Conservation (phyloP, 2,888 invertebrate genomes). For the Himalopsyche tibetana region DNA sequence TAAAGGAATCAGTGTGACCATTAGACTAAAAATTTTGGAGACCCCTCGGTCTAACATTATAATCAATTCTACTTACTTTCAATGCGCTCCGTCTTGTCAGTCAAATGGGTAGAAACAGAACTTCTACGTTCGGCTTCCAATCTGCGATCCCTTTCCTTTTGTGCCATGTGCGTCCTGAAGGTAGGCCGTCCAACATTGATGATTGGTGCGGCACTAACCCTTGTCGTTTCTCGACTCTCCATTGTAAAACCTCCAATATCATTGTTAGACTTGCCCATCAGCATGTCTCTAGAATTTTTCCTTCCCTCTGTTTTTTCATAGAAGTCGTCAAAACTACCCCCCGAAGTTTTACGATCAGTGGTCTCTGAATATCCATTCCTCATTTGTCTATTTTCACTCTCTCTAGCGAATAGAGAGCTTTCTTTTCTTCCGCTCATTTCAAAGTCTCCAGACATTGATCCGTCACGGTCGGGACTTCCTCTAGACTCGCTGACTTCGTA, state of each 20-base stretch:
- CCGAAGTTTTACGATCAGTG: conserved; percentile 58
- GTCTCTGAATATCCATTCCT: conserved; percentile 58
- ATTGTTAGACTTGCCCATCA: conserved; percentile 70
- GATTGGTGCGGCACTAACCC: conserved; percentile 72
- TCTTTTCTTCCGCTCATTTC: conserved; percentile 63
- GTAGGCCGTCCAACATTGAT: conserved; percentile 79
- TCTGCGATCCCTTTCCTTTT: conserved; percentile 79
- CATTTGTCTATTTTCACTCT: conserved; percentile 56
- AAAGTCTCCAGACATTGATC: conserved; percentile 76
- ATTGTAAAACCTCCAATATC: neutral
- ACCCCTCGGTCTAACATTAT: neutral
- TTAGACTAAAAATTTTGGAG: neutral
- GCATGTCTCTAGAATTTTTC: conserved; percentile 76
- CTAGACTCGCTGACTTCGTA: conserved; percentile 59
- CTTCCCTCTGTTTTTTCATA: conserved; percentile 75
- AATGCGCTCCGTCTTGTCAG: conserved; percentile 80
- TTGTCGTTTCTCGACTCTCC: conserved; percentile 71
- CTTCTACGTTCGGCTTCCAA: conserved; percentile 85
- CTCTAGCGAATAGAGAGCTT: conserved; percentile 49
- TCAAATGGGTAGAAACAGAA: conserved; percentile 85
- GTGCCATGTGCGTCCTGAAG: conserved; percentile 85
- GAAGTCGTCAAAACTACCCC: conserved; percentile 63
- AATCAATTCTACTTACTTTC: conserved; percentile 71
- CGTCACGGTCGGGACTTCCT: conserved; percentile 68
- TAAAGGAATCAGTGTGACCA: neutral